Evolutionary conservation across 2,888 invertebrate species (phyloP), one percentile per base, ranked within the genome.

Genomic region (Agrotis puta): DNA sequence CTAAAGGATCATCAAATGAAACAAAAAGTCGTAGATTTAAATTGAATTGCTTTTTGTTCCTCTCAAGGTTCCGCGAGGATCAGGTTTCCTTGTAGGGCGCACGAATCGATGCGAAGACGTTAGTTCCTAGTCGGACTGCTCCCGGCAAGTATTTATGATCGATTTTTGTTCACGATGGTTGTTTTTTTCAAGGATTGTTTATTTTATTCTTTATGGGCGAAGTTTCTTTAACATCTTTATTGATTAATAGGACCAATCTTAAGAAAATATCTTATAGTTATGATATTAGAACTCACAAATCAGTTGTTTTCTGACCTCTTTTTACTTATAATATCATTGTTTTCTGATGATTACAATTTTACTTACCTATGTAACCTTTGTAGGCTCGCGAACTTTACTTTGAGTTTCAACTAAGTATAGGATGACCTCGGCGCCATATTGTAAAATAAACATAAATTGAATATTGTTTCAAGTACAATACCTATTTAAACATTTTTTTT

Each of bases 11-110:
- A 80, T 81, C 69, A 75, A 68, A 75, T 62, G 70, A 79, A 84
- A 88, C 83, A 91, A 91, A 90, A 90, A 89, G 84, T 79, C 76
- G 79, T 83, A 82, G 81, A 86, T 86, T 88, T 81, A 76, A 87
- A 90, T 90, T 88, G 85, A 87, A 88, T 89, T 82, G 84, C 81
- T 90, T 90, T 91, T 92, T 90, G 87, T 88, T 85, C 74, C 70
- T 81, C 85, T 90, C 92, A 92, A 94, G 93, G 92, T 79, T 88
- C 79, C 54, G 72, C 64, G 81, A 85, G 81, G 84, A 88, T 85
- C 91, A 88, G 88, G 93, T 92, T 94, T 92, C 94, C 94, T 86
- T 92, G 73, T 92, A 90, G 87, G 86, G 84, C 73, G 65, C 67
- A 71, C 76, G 83, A 79, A 85, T 85, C 85, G 82, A 85, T 87